phyloP scores from a whole-genome alignment of 2,888 invertebrate genomes.

The Nezara viridula region DNA sequence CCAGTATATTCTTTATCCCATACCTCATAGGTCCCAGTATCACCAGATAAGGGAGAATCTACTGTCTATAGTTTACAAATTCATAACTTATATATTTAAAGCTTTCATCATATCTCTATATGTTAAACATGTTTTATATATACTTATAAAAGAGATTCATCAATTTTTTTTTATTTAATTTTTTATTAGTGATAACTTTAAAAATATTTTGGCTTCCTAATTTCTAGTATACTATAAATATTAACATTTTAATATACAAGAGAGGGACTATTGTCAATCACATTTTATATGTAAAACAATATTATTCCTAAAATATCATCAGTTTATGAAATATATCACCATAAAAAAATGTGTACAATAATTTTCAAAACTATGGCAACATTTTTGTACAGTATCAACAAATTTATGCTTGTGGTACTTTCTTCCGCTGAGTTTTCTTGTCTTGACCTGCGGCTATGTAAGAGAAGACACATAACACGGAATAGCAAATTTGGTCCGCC shows the following conservation, averaged over 20 bases:
- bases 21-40: neutral
- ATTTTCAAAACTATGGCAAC: slow-evolving; percentile 22
- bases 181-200: slow-evolving; percentile 25
- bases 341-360: slow-evolving; percentile 43
- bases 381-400: slow-evolving; percentile 30
- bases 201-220: slow-evolving; percentile 30
- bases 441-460: slow-evolving; percentile 95
- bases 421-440: slow-evolving; percentile 69
- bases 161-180: neutral
- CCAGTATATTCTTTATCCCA: neutral
- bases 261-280: slow-evolving; percentile 63
- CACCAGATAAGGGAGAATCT: neutral
- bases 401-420: slow-evolving; percentile 10
- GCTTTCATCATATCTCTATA: slow-evolving; percentile 50
- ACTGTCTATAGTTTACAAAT: slow-evolving; percentile 33
- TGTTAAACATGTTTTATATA: slow-evolving; percentile 24
- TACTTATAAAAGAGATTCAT: neutral
- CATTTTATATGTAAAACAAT: slow-evolving; percentile 58
- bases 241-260: slow-evolving; percentile 51
- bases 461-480: slow-evolving; percentile 98
- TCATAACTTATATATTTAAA: slow-evolving; percentile 50
- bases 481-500: slow-evolving; percentile 99
- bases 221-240: slow-evolving; percentile 27
- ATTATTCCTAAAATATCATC: slow-evolving; percentile 42
- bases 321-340: slow-evolving; percentile 50